Conservation (phyloP, 2,888 invertebrate species). For the Gortyna flavago region DNA sequence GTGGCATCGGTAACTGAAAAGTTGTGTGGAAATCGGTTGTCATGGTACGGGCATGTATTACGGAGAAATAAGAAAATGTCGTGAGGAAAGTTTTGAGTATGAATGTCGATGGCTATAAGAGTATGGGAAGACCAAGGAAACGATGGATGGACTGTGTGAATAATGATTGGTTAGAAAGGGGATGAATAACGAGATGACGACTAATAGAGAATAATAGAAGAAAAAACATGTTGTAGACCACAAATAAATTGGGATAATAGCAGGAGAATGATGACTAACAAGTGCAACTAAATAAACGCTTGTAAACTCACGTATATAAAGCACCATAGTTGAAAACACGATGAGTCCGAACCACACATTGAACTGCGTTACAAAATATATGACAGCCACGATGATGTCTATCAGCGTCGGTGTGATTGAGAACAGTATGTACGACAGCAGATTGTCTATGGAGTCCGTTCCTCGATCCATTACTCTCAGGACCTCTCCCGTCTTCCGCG, state of each 20-base stretch:
- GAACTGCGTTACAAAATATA: constrained; percentile 96
- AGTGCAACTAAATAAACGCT: background rate
- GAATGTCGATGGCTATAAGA: background rate
- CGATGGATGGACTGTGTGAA: background rate
- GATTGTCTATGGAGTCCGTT: constrained; percentile 98
- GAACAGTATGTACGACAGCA: constrained; percentile 97
- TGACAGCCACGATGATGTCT: constrained; percentile 97
- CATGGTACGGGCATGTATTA: background rate
- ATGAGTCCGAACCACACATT: constrained; percentile 98
- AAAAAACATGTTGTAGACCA: too few relatives aligned
- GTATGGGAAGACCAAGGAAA: background rate
- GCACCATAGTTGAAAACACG: constrained; percentile 97
- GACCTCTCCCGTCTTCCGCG: constrained; percentile 99
- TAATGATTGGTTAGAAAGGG: background rate
- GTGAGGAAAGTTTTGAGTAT: background rate
- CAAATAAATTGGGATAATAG: too few relatives aligned
- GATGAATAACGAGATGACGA: background rate
- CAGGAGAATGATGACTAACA: background rate
- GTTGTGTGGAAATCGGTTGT: background rate
- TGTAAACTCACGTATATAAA: constrained; percentile 95
- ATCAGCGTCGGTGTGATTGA: constrained; percentile 97
- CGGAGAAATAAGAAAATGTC: background rate
- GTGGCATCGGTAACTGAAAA: background rate
- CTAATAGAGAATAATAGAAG: too few relatives aligned
- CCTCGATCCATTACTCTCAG: constrained; percentile 99